Base-by-base conservation (phyloP, 2,797 vertebrate genomes). In the Eulemur mongoz region DNA sequence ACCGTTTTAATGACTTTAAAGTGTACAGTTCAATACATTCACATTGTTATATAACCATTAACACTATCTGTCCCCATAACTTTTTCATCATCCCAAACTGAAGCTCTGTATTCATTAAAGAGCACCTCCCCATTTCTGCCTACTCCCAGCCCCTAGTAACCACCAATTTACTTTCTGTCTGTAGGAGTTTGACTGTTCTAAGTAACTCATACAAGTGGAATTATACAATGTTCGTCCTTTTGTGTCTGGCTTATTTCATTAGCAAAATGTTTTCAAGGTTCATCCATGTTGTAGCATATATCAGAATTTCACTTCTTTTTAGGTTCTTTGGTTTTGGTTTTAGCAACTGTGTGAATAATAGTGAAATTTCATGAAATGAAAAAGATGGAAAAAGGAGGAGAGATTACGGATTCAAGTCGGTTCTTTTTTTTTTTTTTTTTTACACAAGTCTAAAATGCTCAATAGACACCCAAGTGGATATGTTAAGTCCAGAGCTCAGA, bases 211-310 rank as follows among this genome's bases (percentile, higher is more conserved):
- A 8, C 59, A 69, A 80, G 5, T 87, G 52, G 32, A 92, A 54
- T 87, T 45, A 59, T 84, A 86, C 32, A 63, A 18, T 75, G 40
- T 76, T 93, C 95, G 40, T 40, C 30, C 14, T 69, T 57, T 94
- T 84, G 18, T 95, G 35, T 67, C 48, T 95, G 80, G 22, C 20
- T 87, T 88, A 30, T 90, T 96, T 97, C n/a, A 85, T 91, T 92
- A 78, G 88, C 38, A 75, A 81, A 82, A 30, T 84, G 59, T 73
- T 89, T 90, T 94, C n/a, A 85, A 50, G 45, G 40, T 92, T 93
- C n/a, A 83, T 81, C 40, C 61, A 57, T 35, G 7, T 95, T 93
- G 22, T 87, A 67, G 22, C 45, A 70, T 92, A 20, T 75, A 45
- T 89, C 38, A 50, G 27, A 84, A 54, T 92, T 94, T 93, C 17